phyloP scores from a whole-genome alignment of 2,113 vertebrate species.

The Macroglossus sobrinus region DNA sequence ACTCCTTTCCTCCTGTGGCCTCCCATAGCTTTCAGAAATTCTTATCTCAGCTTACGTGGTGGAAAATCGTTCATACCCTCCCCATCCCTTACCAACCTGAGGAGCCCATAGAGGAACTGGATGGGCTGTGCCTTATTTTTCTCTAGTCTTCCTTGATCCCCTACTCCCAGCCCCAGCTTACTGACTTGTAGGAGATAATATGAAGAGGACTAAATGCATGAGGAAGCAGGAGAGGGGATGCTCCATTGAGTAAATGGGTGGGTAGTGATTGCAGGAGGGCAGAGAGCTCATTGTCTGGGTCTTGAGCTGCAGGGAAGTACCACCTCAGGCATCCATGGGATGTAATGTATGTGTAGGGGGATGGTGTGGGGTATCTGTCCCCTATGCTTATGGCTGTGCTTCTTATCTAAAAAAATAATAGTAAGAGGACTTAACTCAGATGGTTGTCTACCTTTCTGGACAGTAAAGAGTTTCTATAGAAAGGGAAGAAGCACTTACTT shows the following conservation, averaged over 20 bases:
- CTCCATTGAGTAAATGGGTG: background rate
- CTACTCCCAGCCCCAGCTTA: background rate
- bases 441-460: background rate
- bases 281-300: background rate
- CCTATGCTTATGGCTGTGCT: background rate
- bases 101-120: background rate
- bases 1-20: background rate
- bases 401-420: background rate
- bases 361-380: background rate
- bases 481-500: background rate
- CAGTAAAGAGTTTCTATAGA: background rate
- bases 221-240: background rate
- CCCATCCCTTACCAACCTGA: background rate
- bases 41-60: background rate
- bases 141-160: background rate
- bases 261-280: background rate
- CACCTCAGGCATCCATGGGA: background rate
- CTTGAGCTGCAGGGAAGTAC: background rate
- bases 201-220: background rate
- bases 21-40: background rate
- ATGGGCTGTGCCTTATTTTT: background rate
- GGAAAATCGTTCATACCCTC: background rate
- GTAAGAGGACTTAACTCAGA: background rate
- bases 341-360: background rate
- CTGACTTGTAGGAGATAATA: background rate